Percentiles rank a stretch among this genome's conserved stretches.
Evolutionary conservation across 2,888 invertebrate genomes (phyloP).

Genomic region (Heteromurus nitidus): DNA sequence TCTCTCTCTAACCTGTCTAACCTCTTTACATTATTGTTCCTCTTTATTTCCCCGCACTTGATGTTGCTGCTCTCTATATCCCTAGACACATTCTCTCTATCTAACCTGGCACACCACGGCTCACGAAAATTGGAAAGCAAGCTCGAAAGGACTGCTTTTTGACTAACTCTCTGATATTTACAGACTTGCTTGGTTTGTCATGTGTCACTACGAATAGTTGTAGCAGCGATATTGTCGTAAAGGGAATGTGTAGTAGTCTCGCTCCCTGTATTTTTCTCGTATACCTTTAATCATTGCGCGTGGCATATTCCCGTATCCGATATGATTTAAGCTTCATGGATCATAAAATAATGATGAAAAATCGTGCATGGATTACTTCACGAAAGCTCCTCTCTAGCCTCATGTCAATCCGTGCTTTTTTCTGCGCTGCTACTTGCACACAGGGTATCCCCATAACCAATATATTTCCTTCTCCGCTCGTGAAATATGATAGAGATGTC

Average conservation of each 20-base stretch:
- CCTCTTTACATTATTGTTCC: neutral
- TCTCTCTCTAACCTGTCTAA: slow-evolving; percentile 4
- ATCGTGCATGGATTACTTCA: slow-evolving; percentile 53
- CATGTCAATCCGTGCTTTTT: slow-evolving; percentile 17
- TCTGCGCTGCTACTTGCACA: slow-evolving; percentile 1
- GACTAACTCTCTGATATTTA: neutral
- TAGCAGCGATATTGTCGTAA: neutral
- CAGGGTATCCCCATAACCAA: neutral
- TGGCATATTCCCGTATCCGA: neutral
- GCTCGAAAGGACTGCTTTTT: neutral
- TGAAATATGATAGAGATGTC: slow-evolving; percentile 24
- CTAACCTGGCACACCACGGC: no score
- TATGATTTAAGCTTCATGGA: slow-evolving; percentile 50
- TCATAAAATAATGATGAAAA: slow-evolving; percentile 63
- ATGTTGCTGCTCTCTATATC: no score
- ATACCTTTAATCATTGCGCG: neutral
- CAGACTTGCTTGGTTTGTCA: neutral
- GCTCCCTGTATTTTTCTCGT: neutral
- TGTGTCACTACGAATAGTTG: slow-evolving; percentile 6
- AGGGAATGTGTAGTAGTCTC: neutral
- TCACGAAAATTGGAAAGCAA: neutral
- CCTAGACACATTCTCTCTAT: no score
- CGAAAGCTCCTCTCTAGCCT: slow-evolving; percentile 4
- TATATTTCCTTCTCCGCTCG: neutral
- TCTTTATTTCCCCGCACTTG: neutral